Evolutionary conservation across 53 echinoderm and acorn worm genomes (phyloP).

Genomic region (Zoroaster sp.): DNA sequence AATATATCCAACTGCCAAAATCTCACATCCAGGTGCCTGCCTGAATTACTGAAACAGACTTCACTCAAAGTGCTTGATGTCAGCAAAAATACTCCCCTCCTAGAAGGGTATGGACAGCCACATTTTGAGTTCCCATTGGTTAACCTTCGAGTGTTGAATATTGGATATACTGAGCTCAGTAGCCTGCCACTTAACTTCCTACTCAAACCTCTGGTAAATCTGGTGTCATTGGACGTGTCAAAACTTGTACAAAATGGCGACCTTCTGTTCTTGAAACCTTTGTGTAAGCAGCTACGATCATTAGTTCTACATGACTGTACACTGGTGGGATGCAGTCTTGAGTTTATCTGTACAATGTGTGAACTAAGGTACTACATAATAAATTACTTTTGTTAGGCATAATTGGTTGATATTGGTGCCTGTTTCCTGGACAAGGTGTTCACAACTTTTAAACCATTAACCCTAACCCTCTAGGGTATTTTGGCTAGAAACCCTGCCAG

Average conservation of each 20-base stretch:
- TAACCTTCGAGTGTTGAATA: constrained; percentile 68
- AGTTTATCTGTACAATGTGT: constrained; percentile 59
- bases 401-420: background rate
- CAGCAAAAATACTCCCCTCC: constrained; percentile 42
- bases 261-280: constrained; percentile 69
- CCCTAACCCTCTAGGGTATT: too few species aligned
- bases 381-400: background rate
- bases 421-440: background rate
- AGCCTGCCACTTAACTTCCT: constrained; percentile 69
- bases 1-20: constrained; percentile 70
- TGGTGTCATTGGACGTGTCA: constrained; percentile 81
- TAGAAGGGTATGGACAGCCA: constrained; percentile 50
- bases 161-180: constrained; percentile 77
- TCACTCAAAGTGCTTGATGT: constrained; percentile 77
- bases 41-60: constrained; percentile 55
- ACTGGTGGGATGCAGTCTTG: constrained; percentile 69
- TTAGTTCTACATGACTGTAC: constrained; percentile 89
- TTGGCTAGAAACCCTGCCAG: too few species aligned
- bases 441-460: background rate
- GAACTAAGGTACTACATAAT: constrained; percentile 65
- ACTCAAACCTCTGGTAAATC: constrained; percentile 57
- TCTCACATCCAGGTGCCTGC: constrained; percentile 57
- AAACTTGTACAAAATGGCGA: constrained; percentile 84
- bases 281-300: constrained; percentile 60
- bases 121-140: constrained; percentile 66